Evolutionary conservation across 2,797 vertebrate genomes (phyloP).

Genomic region (Fistularia commersonii): DNA sequence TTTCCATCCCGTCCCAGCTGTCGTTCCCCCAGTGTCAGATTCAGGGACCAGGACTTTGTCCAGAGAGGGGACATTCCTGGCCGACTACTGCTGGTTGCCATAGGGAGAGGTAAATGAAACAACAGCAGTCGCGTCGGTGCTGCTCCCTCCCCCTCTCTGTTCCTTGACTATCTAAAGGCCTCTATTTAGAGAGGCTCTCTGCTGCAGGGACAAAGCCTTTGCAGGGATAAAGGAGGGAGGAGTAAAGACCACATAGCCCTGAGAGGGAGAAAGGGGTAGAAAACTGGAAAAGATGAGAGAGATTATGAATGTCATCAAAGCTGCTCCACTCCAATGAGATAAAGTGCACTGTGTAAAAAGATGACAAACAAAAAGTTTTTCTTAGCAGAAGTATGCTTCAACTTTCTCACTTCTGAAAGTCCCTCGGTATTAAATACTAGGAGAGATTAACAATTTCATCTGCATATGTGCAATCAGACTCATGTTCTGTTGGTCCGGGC

Average conservation of each 20-base stretch:
- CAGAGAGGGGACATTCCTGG: constrained; percentile 93
- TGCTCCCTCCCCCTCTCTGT: constrained; percentile 71
- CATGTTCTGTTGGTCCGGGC: constrained; percentile 27
- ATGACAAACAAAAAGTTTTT: constrained; percentile 33
- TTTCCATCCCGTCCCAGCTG: constrained; percentile 72
- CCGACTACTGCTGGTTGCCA: constrained; percentile 89
- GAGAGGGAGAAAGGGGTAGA: constrained; percentile 54
- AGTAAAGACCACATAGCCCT: constrained; percentile 59
- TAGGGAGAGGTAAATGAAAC: constrained; percentile 89
- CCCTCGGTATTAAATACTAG: constrained; percentile 24
- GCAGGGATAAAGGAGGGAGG: constrained; percentile 79
- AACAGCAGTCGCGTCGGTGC: constrained; percentile 80
- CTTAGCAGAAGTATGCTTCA: constrained; percentile 17
- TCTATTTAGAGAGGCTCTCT: constrained; percentile 78
- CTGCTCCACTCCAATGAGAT: constrained; percentile 43
- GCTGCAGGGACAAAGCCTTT: constrained; percentile 74
- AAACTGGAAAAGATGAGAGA: constrained; percentile 64
- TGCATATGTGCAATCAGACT: constrained; percentile 37
- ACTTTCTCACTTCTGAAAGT: constrained; percentile 24
- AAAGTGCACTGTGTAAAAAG: constrained; percentile 38
- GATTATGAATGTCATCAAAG: constrained; percentile 61
- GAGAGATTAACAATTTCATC: constrained; percentile 32
- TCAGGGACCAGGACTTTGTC: constrained; percentile 83
- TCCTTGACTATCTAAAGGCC: constrained; percentile 75
- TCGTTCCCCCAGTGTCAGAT: constrained; percentile 64